Percentiles rank a stretch among this genome's conserved stretches.
phyloP scores from a whole-genome alignment of 2,797 vertebrate genomes.

The Lacerta bilineata region DNA sequence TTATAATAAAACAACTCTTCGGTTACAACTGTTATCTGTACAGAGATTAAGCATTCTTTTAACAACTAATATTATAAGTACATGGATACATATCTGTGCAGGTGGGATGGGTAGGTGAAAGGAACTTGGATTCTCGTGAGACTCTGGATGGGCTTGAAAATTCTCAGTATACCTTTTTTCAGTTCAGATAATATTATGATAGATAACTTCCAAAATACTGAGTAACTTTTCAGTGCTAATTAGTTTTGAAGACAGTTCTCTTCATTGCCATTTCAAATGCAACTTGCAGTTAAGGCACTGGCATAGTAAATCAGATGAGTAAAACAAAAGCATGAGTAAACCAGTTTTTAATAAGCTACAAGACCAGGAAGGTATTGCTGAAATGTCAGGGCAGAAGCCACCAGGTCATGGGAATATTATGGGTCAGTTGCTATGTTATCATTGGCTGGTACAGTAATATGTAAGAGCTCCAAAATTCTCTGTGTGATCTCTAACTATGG shows the following conservation, averaged over 20 bases:
- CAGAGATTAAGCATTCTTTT: too few relatives aligned
- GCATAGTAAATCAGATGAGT: neutral
- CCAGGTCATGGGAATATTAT: neutral
- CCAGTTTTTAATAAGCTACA: neutral
- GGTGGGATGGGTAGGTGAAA: neutral
- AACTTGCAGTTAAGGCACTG: neutral
- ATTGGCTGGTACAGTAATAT: neutral
- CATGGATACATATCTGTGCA: neutral
- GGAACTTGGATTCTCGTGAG: neutral
- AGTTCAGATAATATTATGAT: neutral
- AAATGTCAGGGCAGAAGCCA: neutral
- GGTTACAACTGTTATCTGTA: neutral
- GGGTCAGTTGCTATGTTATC: neutral
- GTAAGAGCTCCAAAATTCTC: neutral
- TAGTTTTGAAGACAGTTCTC: neutral
- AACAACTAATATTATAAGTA: neutral
- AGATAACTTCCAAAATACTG: neutral
- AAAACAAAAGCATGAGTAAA: neutral
- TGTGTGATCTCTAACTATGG: neutral
- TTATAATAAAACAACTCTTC: neutral
- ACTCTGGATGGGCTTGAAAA: neutral
- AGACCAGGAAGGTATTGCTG: neutral
- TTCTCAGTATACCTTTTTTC: neutral
- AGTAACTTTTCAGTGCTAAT: neutral
- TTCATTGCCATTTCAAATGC: neutral